Evolutionary conservation across 2,113 vertebrate species (phyloP).

Genomic region (Panurus biarmicus): DNA sequence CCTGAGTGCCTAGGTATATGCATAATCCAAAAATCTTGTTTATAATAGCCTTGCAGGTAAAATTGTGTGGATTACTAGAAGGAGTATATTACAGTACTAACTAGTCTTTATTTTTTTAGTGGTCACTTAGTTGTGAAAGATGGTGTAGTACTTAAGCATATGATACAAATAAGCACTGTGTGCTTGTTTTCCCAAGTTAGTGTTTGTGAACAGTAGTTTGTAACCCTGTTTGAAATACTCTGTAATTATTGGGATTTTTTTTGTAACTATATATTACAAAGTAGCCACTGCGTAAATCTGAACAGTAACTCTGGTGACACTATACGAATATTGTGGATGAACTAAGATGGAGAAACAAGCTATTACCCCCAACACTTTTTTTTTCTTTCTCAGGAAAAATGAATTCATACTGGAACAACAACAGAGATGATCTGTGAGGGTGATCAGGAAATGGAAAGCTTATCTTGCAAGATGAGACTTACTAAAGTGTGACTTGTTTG

Average conservation of each 20-base stretch:
- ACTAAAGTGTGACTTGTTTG: neutral
- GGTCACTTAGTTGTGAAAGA: neutral
- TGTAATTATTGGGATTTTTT: fast-evolving
- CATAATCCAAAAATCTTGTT: neutral
- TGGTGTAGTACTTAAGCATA: neutral
- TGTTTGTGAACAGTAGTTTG: neutral
- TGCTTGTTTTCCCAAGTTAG: neutral
- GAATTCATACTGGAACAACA: neutral
- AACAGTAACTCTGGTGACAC: neutral
- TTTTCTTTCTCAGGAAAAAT: neutral
- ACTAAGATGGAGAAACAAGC: neutral
- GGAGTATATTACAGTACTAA: neutral
- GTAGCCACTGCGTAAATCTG: neutral
- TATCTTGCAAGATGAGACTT: constrained; percentile 4
- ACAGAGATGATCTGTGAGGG: neutral
- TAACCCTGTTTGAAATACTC: neutral
- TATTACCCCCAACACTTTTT: neutral
- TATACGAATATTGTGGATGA: neutral
- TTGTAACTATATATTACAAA: neutral
- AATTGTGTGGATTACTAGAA: neutral
- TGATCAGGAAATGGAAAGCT: constrained; percentile 21
- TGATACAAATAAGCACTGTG: neutral
- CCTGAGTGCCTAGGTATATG: neutral
- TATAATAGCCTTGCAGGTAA: neutral
- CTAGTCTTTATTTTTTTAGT: neutral